Evolutionary conservation across 2,113 vertebrate species (phyloP), one percentile per base, ranked within the genome.

Genomic region (Motacilla alba): DNA sequence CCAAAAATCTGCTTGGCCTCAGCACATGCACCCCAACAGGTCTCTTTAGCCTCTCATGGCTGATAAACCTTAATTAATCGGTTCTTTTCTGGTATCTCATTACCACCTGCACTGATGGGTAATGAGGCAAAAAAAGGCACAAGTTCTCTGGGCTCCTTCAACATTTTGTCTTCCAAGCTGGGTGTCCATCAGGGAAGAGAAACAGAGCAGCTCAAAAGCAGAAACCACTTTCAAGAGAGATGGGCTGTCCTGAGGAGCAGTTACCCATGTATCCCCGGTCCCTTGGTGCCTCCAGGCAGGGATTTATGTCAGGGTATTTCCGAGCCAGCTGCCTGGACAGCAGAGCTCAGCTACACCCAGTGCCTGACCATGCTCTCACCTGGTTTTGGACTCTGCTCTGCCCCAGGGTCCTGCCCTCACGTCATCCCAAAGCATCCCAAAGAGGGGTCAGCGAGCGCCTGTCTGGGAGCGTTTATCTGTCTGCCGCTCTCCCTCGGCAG

Each of bases 401-500:
- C 47, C 55, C 56, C 13, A 7, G 37, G 64, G 64, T 55, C 52
- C 26, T 31, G 79, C 43, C 33, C 17, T 50, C 83, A 23, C 12
- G 9, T 58, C 92, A 83, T 79, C 41, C 70, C 85, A 64, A 23
- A 75, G 83, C 89, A 90, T 88, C 89, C 72, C 81, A 13, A 30
- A 31, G 93, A 39, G 14, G 62, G 83, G 80, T 69, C 89, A 52
- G 46, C 7, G 11, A 85, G 83, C 15, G 39, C 86, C 88, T 18
- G 75, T 49, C 87, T 33, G 88, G 41, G 66, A 27, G 72, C 72
- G 83, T 97, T 95, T 96, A 93, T 96, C 94, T 96, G 96, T 95
- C 95, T 93, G 96, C 95, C 93, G 87, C 23, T 96, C 96, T 97
- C 97, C 95, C 93, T 74, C 19, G 46, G 81, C 97, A 98, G 98